Conservation (phyloP, 2,888 invertebrate species). For the Drosophila neutralis region DNA sequence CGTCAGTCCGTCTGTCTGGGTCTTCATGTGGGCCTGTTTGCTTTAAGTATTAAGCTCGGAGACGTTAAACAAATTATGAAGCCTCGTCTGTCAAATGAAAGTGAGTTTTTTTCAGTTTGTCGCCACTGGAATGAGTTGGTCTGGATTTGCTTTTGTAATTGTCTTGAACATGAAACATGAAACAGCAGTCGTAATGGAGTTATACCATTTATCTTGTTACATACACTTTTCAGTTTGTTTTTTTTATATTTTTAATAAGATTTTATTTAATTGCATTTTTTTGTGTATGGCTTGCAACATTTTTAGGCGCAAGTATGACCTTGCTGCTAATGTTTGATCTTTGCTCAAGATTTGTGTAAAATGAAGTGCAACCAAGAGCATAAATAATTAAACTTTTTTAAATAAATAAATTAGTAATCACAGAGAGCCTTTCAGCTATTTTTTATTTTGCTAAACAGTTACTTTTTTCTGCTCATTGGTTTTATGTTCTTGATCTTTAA, state of each 20-base stretch:
- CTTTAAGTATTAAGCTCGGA: conserved; percentile 69
- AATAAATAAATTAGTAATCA: neutral
- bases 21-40: conserved; percentile 60
- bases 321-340: neutral
- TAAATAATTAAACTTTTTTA: neutral
- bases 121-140: conserved; percentile 19
- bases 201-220: conserved; percentile 55
- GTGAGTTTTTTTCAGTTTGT: conserved; percentile 38
- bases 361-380: neutral
- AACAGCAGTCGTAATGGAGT: conserved; percentile 40
- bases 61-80: conserved; percentile 63
- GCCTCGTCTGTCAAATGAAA: conserved; percentile 70
- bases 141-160: conserved; percentile 57
- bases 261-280: conserved; percentile 18
- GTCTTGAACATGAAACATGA: conserved; percentile 20
- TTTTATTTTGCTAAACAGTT: neutral
- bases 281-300: neutral
- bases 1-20: conserved; percentile 12
- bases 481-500: neutral
- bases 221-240: conserved; percentile 25
- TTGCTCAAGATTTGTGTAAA: neutral
- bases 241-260: conserved; percentile 33
- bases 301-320: neutral
- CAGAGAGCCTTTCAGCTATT: neutral
- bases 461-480: neutral